Conservation (phyloP, 2,888 invertebrate genomes). For the Nineta flava region DNA sequence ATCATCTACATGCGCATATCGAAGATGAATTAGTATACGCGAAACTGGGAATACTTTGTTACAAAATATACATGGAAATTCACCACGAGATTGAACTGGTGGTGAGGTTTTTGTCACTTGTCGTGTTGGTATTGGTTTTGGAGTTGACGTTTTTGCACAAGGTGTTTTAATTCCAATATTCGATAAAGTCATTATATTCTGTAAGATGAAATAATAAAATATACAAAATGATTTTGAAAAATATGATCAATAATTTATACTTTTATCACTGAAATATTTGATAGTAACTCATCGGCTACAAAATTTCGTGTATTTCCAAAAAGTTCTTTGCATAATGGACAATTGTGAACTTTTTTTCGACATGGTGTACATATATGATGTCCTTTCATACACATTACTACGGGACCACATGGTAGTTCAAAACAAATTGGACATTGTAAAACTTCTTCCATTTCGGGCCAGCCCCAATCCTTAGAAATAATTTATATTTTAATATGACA, state of each 20-base stretch:
- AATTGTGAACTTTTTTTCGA: conserved; percentile 29
- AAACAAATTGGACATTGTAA: conserved; percentile 42
- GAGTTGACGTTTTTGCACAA: no score
- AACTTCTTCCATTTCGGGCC: conserved; percentile 30
- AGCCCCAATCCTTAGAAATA: conserved; percentile 10
- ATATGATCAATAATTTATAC: conserved; percentile 15
- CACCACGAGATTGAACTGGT: not conserved
- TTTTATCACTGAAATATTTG: conserved; percentile 26
- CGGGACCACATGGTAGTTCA: conserved; percentile 31
- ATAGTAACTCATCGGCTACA: conserved; percentile 36
- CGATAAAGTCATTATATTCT: not conserved
- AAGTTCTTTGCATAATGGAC: conserved; percentile 34
- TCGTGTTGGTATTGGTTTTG: no score
- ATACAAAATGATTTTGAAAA: conserved; percentile 5
- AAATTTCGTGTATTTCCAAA: conserved; percentile 38
- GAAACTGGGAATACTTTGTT: not conserved
- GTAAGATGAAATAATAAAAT: not conserved
- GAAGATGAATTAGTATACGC: not conserved
- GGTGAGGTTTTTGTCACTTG: not conserved
- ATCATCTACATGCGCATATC: not conserved
- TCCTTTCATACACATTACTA: conserved; percentile 37
- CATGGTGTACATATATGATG: conserved; percentile 39
- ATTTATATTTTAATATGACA: not conserved
- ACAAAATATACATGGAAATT: not conserved
- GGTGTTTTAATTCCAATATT: not conserved